phyloP scores from a whole-genome alignment of 2,888 invertebrate genomes.

The Drosophila merina region DNA sequence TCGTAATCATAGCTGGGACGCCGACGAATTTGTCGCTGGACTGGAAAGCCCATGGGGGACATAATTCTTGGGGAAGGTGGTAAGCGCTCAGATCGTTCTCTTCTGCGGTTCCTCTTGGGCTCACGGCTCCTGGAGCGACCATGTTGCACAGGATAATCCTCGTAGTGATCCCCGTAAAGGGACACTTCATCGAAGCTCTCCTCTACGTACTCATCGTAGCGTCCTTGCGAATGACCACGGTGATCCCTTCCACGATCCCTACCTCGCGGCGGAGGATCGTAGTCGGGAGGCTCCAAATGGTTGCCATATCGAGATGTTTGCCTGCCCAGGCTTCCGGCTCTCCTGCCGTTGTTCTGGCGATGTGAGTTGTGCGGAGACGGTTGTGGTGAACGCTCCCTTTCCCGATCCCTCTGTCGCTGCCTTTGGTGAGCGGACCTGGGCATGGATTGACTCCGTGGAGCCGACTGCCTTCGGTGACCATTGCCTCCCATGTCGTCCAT shows the following conservation, averaged over 20 bases:
- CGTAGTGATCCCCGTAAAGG: conserved; percentile 66
- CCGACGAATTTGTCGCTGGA: conserved; percentile 86
- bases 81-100: conserved; percentile 63
- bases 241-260: conserved; percentile 35
- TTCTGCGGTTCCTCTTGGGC: conserved; percentile 55
- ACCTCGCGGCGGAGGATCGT: conserved; percentile 40
- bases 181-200: conserved; percentile 79
- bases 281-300: conserved; percentile 80
- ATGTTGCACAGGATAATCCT: conserved; percentile 65
- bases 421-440: conserved; percentile 79
- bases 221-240: conserved; percentile 71
- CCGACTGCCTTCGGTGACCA: conserved; percentile 45
- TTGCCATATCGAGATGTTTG: conserved; percentile 79
- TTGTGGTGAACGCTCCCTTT: conserved; percentile 60
- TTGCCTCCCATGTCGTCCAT: conserved; percentile 84
- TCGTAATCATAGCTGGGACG: conserved; percentile 85
- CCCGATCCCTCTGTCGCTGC: conserved; percentile 60
- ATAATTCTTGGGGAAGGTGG: conserved; percentile 87
- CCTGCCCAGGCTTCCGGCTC: conserved; percentile 66
- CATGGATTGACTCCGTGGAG: conserved; percentile 82
- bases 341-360: conserved; percentile 51
- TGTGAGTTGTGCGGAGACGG: conserved; percentile 34
- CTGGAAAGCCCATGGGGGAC: conserved; percentile 88
- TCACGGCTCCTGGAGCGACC: conserved; percentile 57
- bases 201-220: conserved; percentile 78